Conservation (phyloP, 2,888 invertebrate species). For the Griposia aprilina region DNA sequence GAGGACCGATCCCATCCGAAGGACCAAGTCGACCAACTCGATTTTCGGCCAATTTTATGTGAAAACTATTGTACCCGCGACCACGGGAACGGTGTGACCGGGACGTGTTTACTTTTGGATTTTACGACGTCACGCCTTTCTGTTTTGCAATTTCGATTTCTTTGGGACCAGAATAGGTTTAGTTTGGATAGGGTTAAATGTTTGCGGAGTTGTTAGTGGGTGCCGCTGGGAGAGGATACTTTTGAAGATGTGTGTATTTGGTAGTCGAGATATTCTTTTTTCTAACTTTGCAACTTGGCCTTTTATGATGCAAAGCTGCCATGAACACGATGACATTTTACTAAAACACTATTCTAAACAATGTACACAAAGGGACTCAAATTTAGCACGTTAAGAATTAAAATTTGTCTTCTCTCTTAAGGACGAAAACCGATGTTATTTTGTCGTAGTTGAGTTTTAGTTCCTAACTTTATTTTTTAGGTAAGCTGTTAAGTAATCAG, state of each 20-base stretch:
- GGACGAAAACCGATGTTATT: background rate
- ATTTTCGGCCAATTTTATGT: slow-evolving; percentile 63
- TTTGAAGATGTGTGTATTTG: slow-evolving; percentile 13
- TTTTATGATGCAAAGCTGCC: background rate
- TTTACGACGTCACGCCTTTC: slow-evolving; percentile 59
- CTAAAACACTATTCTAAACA: background rate
- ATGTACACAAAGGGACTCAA: background rate
- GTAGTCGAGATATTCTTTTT: background rate
- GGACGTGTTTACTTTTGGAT: slow-evolving; percentile 44
- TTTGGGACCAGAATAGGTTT: slow-evolving; percentile 44
- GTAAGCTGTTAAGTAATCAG: background rate
- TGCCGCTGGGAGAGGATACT: slow-evolving; percentile 8
- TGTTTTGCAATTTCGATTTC: slow-evolving; percentile 63
- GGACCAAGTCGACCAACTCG: slow-evolving; percentile 38
- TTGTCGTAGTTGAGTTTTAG: background rate
- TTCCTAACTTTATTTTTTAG: background rate
- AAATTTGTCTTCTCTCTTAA: background rate
- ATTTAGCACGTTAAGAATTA: background rate
- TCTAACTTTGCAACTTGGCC: background rate
- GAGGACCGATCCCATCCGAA: slow-evolving; percentile 52
- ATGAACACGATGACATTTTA: background rate
- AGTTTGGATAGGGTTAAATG: slow-evolving; percentile 50
- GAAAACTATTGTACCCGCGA: slow-evolving; percentile 59
- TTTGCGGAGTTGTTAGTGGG: slow-evolving; percentile 44
- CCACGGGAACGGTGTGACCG: slow-evolving; percentile 28